Conservation (phyloP, 37 sponge, comb jelly and placozoan species). For the Haliclona indistincta region DNA sequence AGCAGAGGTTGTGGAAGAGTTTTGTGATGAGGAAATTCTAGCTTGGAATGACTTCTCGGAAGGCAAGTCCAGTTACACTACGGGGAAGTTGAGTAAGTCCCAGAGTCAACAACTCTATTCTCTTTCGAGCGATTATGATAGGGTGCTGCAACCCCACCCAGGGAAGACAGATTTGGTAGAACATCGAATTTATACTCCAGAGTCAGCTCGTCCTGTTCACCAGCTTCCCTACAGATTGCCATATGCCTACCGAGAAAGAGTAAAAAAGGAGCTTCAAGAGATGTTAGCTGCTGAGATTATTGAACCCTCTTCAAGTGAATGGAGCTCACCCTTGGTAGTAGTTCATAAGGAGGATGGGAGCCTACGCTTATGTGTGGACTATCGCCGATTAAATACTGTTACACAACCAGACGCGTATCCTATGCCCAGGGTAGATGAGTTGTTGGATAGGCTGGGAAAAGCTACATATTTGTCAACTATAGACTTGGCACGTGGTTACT, state of each 20-base stretch:
- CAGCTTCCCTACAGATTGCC: constrained; percentile 32
- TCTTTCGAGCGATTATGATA: constrained; percentile 10
- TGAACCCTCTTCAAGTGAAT: constrained; percentile 41
- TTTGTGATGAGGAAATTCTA: no score
- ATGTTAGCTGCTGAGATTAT: constrained; percentile 42
- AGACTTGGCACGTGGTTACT: constrained; percentile 68
- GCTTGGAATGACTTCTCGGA: no score
- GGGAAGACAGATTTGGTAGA: constrained; percentile 29
- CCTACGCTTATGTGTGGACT: constrained; percentile 62
- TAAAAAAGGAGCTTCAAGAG: constrained; percentile 27
- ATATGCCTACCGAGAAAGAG: constrained; percentile 26
- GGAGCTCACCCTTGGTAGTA: constrained; percentile 55
- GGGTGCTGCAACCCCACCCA: constrained; percentile 16
- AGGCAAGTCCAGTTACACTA: no score
- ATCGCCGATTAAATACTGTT: constrained; percentile 58
- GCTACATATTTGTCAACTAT: constrained; percentile 45
- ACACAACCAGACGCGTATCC: constrained; percentile 54
- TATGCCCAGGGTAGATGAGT: constrained; percentile 59
- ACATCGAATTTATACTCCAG: constrained; percentile 14
- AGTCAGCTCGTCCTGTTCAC: constrained; percentile 11
- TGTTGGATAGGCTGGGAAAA: constrained; percentile 44
- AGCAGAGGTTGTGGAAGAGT: not conserved
- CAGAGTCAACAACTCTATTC: constrained; percentile 1
- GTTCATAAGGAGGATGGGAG: constrained; percentile 64
- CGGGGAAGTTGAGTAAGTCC: no score